A percentile compares a stretch with the other conserved stretches of the same genome.
Evolutionary conservation across 2,888 invertebrate species (phyloP).

Genomic region (Apodemia hepburni): DNA sequence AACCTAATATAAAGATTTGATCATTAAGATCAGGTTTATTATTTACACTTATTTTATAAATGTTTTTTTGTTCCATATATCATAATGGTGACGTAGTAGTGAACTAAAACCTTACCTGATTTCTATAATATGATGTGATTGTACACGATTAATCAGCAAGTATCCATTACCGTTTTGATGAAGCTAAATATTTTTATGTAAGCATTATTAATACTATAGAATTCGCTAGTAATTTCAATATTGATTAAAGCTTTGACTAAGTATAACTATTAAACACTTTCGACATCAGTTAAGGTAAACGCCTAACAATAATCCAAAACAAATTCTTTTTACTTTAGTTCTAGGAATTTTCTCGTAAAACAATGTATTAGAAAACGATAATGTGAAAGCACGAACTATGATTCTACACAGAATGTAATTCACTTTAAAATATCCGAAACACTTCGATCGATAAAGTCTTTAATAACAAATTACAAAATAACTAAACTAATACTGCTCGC

Average conservation of each 20-base stretch:
- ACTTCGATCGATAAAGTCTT: background rate
- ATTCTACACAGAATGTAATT: conserved; percentile 1
- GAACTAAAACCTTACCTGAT: background rate
- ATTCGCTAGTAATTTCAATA: conserved; percentile 48
- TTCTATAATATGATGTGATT: background rate
- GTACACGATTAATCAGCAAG: conserved; percentile 1
- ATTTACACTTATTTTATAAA: background rate
- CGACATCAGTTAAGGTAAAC: background rate
- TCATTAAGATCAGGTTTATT: background rate
- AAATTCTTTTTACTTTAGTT: conserved; percentile 25
- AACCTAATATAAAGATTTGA: background rate
- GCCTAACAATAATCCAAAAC: conserved; percentile 13
- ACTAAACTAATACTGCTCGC: conserved; percentile 10
- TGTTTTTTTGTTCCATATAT: background rate
- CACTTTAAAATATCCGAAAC: conserved; percentile 6
- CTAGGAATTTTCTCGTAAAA: conserved; percentile 27
- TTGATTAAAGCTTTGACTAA: conserved; percentile 50
- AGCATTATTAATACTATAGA: conserved; percentile 36
- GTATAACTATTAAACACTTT: conserved; percentile 20
- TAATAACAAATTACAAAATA: background rate
- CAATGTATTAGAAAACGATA: conserved; percentile 31
- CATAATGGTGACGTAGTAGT: background rate
- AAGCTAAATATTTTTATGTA: background rate
- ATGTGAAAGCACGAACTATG: conserved; percentile 32
- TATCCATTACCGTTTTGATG: conserved; percentile 1